Evolutionary conservation across 2,797 vertebrate genomes (phyloP).

Genomic region (Hemibagrus guttatus): DNA sequence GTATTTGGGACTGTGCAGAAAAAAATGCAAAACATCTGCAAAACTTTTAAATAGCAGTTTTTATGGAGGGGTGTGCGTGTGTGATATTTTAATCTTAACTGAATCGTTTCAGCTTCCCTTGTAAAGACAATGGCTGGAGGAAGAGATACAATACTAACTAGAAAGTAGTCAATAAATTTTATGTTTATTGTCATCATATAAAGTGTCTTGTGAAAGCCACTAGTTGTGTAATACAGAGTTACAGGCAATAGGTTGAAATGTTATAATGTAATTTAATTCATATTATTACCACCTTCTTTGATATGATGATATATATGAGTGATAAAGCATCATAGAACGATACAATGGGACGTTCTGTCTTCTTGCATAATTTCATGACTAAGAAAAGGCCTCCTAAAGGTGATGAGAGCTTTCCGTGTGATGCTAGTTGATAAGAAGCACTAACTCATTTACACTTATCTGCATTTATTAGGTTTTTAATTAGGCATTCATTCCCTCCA

Average conservation of each 20-base stretch:
- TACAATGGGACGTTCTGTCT: conserved; percentile 27
- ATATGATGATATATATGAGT: not conserved
- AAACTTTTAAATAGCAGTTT: not conserved
- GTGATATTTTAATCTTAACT: not conserved
- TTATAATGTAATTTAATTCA: not conserved
- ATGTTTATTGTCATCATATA: not conserved
- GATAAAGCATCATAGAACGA: conserved; percentile 8
- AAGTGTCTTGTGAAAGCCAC: not conserved
- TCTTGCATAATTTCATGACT: conserved; percentile 34
- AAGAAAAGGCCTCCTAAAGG: conserved; percentile 4
- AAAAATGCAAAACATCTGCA: not conserved
- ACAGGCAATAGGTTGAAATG: not conserved
- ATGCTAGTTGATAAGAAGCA: conserved; percentile 28
- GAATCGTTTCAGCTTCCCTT: not conserved
- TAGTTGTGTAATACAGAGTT: not conserved
- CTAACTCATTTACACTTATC: conserved; percentile 46
- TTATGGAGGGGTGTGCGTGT: not conserved
- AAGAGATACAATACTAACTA: not conserved
- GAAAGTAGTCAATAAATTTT: not conserved
- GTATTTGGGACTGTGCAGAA: too few species aligned
- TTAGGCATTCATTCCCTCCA: conserved; percentile 19
- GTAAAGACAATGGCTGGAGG: not conserved
- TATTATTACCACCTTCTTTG: not conserved
- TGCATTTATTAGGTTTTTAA: conserved; percentile 40
- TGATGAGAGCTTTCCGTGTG: conserved; percentile 28